phyloP scores from a whole-genome alignment of 2,113 vertebrate species.

The Elaphurus davidianus region DNA sequence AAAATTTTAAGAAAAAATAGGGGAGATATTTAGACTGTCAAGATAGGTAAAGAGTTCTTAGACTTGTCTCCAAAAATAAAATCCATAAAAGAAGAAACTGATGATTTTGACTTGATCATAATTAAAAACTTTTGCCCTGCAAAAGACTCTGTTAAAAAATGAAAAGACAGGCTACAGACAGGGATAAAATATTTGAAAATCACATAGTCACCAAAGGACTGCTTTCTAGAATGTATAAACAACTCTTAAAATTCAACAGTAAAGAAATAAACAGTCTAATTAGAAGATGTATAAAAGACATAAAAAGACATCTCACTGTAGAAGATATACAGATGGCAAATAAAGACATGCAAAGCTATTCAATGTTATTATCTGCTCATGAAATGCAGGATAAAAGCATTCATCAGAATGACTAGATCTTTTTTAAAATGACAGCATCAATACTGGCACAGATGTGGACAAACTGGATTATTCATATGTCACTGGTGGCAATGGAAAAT shows the following conservation, averaged over 20 bases:
- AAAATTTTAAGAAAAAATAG: neutral
- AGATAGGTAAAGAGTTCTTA: neutral
- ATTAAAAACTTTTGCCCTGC: neutral
- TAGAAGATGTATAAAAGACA: neutral
- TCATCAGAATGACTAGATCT: neutral
- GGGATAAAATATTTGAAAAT: neutral
- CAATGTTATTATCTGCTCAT: neutral
- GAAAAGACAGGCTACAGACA: neutral
- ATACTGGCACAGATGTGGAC: neutral
- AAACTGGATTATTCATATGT: neutral
- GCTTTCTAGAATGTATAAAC: neutral
- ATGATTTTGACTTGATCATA: neutral
- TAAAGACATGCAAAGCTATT: neutral
- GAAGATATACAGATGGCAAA: neutral
- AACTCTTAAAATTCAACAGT: neutral
- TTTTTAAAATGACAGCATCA: neutral
- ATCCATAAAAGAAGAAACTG: neutral
- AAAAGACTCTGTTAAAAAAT: neutral
- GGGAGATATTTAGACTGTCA: neutral
- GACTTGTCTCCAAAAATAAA: neutral
- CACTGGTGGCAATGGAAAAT: neutral
- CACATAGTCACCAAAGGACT: neutral
- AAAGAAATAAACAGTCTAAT: neutral
- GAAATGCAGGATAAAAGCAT: neutral
- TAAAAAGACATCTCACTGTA: neutral